Conservation (phyloP, 2,113 vertebrate species). For the Paracanthobrama guichenoti region DNA sequence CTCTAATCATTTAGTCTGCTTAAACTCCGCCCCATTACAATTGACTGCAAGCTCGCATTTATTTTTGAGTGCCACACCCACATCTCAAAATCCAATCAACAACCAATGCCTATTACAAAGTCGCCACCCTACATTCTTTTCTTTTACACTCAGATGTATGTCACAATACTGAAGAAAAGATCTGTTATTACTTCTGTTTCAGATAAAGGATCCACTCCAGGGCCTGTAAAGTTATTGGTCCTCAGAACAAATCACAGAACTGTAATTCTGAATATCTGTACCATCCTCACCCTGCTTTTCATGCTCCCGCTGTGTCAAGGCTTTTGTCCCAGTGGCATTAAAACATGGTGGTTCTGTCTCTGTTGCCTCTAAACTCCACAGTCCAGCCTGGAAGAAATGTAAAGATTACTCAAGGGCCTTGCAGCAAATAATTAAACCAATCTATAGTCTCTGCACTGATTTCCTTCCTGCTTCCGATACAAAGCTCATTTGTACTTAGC, state of each 20-base stretch:
- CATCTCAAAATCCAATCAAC: no score
- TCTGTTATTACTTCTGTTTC: not conserved
- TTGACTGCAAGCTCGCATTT: no score
- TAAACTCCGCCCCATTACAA: no score
- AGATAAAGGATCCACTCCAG: not conserved
- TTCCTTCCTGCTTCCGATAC: constrained; percentile 23
- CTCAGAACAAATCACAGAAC: not conserved
- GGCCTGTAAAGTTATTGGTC: not conserved
- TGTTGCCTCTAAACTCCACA: not conserved
- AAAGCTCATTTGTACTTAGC: constrained; percentile 31
- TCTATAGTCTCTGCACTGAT: constrained; percentile 31
- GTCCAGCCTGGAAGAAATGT: constrained; percentile 3
- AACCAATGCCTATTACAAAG: no score
- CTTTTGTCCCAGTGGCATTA: not conserved
- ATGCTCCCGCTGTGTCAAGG: not conserved
- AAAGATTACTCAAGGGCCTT: constrained; percentile 16
- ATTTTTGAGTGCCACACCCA: no score
- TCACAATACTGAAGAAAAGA: no score
- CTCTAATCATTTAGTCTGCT: no score
- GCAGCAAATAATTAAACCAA: constrained; percentile 37
- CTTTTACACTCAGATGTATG: no score
- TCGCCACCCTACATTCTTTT: no score
- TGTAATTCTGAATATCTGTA: not conserved
- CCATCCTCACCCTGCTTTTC: not conserved
- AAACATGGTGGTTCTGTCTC: not conserved